Evolutionary conservation across 2,797 vertebrate species (phyloP).

Genomic region (Aldrovandia affinis): DNA sequence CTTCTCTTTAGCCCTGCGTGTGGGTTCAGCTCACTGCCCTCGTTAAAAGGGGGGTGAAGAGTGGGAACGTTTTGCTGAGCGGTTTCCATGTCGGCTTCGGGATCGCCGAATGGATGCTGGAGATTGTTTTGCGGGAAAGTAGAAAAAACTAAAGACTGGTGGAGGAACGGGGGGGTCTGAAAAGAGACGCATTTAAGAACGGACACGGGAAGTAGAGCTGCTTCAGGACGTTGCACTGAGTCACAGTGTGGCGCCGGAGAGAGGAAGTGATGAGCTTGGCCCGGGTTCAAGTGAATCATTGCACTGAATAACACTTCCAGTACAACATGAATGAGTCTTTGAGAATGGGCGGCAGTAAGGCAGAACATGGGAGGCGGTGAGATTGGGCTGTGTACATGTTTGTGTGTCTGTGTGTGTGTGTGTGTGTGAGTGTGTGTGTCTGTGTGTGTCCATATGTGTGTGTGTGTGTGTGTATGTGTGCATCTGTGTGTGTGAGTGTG

Average conservation of each 20-base stretch:
- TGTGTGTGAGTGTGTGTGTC: conserved; percentile 20
- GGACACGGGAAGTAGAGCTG: conserved; percentile 37
- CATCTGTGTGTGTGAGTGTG: no score
- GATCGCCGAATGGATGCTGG: conserved; percentile 53
- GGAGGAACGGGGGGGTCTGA: conserved; percentile 47
- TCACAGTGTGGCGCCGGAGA: conserved; percentile 27
- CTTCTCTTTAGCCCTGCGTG: not conserved
- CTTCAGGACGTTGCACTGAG: conserved; percentile 31
- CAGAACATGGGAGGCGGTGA: conserved; percentile 27
- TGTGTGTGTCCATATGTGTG: no score
- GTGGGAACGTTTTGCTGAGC: conserved; percentile 58
- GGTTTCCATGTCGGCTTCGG: conserved; percentile 65
- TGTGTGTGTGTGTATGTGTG: conserved; percentile 21
- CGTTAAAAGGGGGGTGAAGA: conserved; percentile 36
- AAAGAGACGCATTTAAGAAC: conserved; percentile 39
- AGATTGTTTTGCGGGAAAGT: not conserved
- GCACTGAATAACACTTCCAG: conserved; percentile 34
- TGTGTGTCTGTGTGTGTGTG: conserved; percentile 60
- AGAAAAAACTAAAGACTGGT: conserved; percentile 44
- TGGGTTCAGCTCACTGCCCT: not conserved
- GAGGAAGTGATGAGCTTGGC: conserved; percentile 32
- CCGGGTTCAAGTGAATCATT: conserved; percentile 39
- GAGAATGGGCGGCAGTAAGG: conserved; percentile 42
- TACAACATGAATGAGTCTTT: conserved; percentile 40
- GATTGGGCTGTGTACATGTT: conserved; percentile 25